A percentile compares a stretch with the other conserved stretches of the same genome.
Conservation (phyloP, 2,113 vertebrate genomes). For the Ascaphus truei region DNA sequence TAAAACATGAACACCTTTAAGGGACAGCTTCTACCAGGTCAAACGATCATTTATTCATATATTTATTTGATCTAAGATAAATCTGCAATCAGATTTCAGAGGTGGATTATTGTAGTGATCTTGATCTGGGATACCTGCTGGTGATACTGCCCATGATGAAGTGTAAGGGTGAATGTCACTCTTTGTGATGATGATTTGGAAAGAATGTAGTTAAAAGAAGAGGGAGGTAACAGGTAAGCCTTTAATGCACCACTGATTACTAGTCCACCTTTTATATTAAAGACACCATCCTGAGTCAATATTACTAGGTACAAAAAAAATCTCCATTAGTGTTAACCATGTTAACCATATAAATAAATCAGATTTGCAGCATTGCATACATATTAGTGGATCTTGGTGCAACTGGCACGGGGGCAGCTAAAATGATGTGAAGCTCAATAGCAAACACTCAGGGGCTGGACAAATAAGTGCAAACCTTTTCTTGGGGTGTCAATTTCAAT, state of each 20-base stretch:
- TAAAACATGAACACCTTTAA: conserved; percentile 22
- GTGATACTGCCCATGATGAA: background rate
- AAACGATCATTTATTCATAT: background rate
- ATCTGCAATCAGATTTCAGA: background rate
- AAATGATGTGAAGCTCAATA: background rate
- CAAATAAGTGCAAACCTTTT: conserved; percentile 22
- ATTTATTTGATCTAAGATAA: background rate
- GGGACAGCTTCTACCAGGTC: background rate
- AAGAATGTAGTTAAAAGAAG: background rate
- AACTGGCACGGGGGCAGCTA: background rate
- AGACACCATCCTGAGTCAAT: conserved; percentile 17
- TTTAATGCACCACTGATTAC: background rate
- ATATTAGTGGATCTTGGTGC: background rate
- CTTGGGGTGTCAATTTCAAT: background rate
- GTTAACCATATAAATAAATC: conserved; percentile 6
- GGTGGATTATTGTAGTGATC: background rate
- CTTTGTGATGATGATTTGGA: background rate
- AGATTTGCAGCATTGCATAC: conserved; percentile 28
- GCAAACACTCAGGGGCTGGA: background rate
- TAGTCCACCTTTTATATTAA: background rate
- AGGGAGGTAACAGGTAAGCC: background rate
- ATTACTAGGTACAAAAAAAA: background rate
- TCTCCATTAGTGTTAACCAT: background rate
- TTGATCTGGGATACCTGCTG: background rate
- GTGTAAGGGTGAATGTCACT: background rate